These are phyloP conservation scores for Drosophila mercatorum DNA, from an alignment of 2,888 invertebrate genomes.

Conservation along the genomic window DNA sequence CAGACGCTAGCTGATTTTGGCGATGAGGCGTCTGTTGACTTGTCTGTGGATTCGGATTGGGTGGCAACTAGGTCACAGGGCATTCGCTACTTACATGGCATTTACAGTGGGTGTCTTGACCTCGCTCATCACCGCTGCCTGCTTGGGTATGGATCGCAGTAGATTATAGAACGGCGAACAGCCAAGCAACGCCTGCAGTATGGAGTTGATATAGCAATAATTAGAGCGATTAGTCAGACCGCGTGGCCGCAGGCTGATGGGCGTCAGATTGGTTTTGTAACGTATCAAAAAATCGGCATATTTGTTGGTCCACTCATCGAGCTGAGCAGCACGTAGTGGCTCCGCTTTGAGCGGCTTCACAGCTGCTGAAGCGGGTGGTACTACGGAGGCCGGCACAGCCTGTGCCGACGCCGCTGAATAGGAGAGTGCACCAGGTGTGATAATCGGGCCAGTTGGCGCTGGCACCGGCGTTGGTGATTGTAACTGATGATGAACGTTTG, in stretches of 20 bases:
- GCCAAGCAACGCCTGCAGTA: constrained; percentile 95
- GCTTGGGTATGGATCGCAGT: constrained; percentile 90
- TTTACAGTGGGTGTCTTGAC: constrained; percentile 94
- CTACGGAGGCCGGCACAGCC: constrained; percentile 68
- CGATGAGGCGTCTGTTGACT: constrained; percentile 82
- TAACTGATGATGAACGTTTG: constrained; percentile 64
- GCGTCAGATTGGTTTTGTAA: constrained; percentile 91
- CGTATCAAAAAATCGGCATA: constrained; percentile 90
- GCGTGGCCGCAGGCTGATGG: constrained; percentile 93
- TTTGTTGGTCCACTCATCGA: constrained; percentile 83
- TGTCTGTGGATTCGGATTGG: constrained; percentile 61
- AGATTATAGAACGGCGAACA: constrained; percentile 98
- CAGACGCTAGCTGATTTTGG: constrained; percentile 64
- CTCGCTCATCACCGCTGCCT: constrained; percentile 86
- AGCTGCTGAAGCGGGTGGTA: constrained; percentile 43
- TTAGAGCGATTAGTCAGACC: constrained; percentile 97
- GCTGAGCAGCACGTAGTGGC: constrained; percentile 51
- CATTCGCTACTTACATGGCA: constrained; percentile 89
- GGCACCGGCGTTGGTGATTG: constrained; percentile 69
- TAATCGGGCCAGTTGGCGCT: constrained; percentile 65
- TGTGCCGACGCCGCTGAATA: constrained; percentile 85
- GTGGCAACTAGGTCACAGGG: constrained; percentile 26
- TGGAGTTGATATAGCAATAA: constrained; percentile 98
- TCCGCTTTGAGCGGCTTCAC: constrained; percentile 66
- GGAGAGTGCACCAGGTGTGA: constrained; percentile 82